Evolutionary conservation across 2,113 vertebrate genomes (phyloP).

Genomic region (Indri indri): DNA sequence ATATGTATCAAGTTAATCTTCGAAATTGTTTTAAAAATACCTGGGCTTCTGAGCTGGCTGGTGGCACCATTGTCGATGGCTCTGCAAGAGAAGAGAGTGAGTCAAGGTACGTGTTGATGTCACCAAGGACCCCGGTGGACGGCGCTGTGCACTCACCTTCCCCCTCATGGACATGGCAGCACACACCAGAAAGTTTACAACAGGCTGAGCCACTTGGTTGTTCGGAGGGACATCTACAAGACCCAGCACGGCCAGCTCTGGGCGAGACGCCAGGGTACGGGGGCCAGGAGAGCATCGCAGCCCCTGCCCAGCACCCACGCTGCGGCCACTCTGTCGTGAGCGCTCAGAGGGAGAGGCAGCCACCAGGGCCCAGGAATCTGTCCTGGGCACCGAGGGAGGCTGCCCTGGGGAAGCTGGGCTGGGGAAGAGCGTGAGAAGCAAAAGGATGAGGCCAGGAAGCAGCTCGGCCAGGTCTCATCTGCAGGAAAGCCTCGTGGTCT

Average conservation of each 20-base stretch:
- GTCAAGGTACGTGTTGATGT: background rate
- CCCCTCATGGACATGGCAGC: background rate
- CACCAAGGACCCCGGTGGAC: too few species aligned
- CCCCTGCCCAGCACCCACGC: background rate
- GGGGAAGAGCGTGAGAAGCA: too few species aligned
- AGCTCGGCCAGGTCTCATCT: background rate
- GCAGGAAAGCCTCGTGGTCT: background rate
- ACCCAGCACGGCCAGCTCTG: background rate
- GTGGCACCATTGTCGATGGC: background rate
- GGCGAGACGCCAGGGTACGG: fast-evolving
- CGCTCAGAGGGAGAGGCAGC: background rate
- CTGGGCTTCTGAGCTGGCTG: conserved; percentile 70
- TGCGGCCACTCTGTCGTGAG: background rate
- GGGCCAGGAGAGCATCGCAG: fast-evolving
- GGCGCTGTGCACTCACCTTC: fast-evolving
- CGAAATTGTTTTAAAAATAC: conserved; percentile 35
- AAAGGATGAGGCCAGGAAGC: too few species aligned
- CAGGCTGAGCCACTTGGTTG: fast-evolving
- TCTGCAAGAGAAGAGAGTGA: conserved; percentile 51
- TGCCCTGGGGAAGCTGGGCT: background rate
- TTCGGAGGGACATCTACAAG: background rate
- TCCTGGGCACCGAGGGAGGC: background rate
- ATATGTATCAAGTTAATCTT: background rate
- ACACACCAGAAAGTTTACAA: background rate
- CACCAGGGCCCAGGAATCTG: background rate